A percentile compares a stretch with the other conserved stretches of the same genome.
phyloP scores from a whole-genome alignment of 2,113 vertebrate species.

The Rana temporaria region DNA sequence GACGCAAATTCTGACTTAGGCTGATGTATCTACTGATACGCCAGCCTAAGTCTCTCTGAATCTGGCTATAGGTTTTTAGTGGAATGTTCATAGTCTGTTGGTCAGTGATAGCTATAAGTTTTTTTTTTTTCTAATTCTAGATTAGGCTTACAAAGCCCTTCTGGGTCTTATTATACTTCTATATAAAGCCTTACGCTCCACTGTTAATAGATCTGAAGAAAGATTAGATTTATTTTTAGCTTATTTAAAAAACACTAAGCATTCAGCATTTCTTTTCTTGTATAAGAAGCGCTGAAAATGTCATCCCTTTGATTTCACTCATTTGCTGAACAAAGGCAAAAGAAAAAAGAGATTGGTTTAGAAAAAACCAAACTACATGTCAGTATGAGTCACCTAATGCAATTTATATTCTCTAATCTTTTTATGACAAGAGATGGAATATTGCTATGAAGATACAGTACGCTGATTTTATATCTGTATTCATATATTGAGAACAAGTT shows the following conservation, averaged over 20 bases:
- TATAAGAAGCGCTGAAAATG: conserved; percentile 33
- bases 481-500: background rate
- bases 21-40: no score
- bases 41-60: no score
- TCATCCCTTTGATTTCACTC: conserved; percentile 36
- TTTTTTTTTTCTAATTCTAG: background rate
- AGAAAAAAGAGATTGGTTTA: conserved; percentile 34
- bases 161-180: background rate
- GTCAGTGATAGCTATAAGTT: background rate
- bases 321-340: conserved; percentile 34
- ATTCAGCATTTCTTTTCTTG: conserved; percentile 32
- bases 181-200: background rate
- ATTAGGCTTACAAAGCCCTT: background rate
- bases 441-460: background rate
- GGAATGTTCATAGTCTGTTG: no score
- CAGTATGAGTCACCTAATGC: conserved; percentile 19
- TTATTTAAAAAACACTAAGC: conserved; percentile 32
- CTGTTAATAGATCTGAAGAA: conserved; percentile 11
- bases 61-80: no score
- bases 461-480: conserved; percentile 5
- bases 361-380: conserved; percentile 11
- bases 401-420: conserved; percentile 34
- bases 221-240: conserved; percentile 36
- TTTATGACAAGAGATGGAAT: background rate
- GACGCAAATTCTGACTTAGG: no score